Evolutionary conservation across 2,888 invertebrate species (phyloP).

Genomic region (Melikaiella ostensackeni): DNA sequence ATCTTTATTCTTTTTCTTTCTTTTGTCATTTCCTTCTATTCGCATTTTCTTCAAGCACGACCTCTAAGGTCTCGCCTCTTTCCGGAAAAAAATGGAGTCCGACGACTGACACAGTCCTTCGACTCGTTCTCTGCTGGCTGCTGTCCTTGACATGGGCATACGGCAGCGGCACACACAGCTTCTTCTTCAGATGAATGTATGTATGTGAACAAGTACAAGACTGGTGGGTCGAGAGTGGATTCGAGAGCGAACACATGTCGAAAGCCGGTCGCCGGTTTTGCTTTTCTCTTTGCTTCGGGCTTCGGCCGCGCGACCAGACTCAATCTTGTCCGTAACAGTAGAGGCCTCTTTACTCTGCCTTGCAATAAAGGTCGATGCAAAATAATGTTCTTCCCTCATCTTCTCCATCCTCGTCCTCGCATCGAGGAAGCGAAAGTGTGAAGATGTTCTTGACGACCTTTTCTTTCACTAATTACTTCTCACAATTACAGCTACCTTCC

Average conservation of each 20-base stretch:
- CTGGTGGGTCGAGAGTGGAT: constrained; percentile 8
- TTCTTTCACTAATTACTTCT: not conserved
- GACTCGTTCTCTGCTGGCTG: constrained; percentile 68
- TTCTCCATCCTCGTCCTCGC: not conserved
- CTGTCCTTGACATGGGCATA: constrained; percentile 73
- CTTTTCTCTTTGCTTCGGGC: constrained; percentile 51
- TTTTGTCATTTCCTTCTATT: not conserved
- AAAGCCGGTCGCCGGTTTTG: constrained; percentile 55
- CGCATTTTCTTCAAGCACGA: constrained; percentile 37
- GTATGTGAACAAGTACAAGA: constrained; percentile 40
- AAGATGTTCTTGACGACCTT: constrained; percentile 7
- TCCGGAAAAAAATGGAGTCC: constrained; percentile 58
- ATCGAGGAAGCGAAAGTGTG: constrained; percentile 20
- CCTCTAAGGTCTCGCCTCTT: constrained; percentile 54
- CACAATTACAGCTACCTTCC: not conserved
- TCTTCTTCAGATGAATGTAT: constrained; percentile 35
- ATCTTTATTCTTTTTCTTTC: not conserved
- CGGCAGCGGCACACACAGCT: constrained; percentile 54
- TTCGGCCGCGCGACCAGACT: constrained; percentile 50
- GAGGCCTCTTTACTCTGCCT: constrained; percentile 42
- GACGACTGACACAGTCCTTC: constrained; percentile 65
- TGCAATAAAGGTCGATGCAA: constrained; percentile 30
- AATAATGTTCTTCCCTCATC: constrained; percentile 13
- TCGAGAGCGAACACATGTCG: constrained; percentile 45
- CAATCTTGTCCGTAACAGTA: constrained; percentile 47